Percentiles rank a stretch among this genome's conserved stretches.
phyloP scores from a whole-genome alignment of 2,797 vertebrate genomes.

The Squalus acanthias region DNA sequence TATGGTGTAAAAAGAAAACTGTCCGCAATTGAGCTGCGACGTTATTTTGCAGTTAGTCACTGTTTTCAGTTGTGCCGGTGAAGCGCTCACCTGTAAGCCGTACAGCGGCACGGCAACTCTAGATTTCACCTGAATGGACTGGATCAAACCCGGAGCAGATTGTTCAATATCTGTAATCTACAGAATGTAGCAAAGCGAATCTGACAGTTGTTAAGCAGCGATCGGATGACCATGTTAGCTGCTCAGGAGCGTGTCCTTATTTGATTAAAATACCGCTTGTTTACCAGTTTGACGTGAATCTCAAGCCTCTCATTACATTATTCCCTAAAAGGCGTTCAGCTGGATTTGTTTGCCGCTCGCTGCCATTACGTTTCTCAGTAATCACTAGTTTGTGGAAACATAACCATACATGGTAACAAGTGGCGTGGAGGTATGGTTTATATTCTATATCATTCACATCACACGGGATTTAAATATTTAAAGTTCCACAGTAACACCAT shows the following conservation, averaged over 20 bases:
- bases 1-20: not conserved
- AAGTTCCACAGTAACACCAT: not conserved
- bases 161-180: not conserved
- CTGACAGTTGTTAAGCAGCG: not conserved
- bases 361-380: constrained; percentile 78
- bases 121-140: not conserved
- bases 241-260: not conserved
- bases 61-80: not conserved
- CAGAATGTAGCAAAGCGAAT: not conserved
- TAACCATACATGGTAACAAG: constrained; percentile 85
- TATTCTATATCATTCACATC: constrained; percentile 7
- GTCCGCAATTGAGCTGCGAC: not conserved
- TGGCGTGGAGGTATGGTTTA: constrained; percentile 38
- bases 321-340: constrained; percentile 84
- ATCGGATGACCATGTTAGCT: not conserved
- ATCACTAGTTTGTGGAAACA: constrained; percentile 72
- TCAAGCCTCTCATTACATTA: constrained; percentile 51
- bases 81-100: not conserved
- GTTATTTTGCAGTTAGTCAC: not conserved
- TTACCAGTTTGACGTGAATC: constrained; percentile 18
- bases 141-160: not conserved
- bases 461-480: constrained; percentile 14
- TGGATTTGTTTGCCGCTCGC: constrained; percentile 83
- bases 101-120: not conserved
- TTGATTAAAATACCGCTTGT: not conserved